These are phyloP conservation scores for Coleophora deauratella DNA, from an alignment of 2,888 invertebrate species.

Conservation along the genomic window DNA sequence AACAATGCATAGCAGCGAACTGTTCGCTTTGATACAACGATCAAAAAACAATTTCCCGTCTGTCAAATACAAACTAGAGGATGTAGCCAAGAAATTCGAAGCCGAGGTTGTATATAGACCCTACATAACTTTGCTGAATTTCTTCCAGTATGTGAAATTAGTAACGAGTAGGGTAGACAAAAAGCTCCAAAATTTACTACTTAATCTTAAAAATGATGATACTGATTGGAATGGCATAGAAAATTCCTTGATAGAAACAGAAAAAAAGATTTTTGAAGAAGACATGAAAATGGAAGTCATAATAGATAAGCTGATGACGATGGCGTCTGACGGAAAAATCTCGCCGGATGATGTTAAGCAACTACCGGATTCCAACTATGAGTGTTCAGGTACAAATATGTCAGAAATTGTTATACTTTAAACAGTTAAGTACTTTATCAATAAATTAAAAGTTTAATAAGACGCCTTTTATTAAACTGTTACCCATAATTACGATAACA, in stretches of 20 bases:
- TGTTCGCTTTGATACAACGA: conserved; percentile 16
- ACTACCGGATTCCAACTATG: too few relatives aligned
- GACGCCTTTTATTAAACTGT: too few relatives aligned
- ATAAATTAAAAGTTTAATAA: too few relatives aligned
- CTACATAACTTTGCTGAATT: conserved; percentile 4
- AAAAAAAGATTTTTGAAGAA: neutral
- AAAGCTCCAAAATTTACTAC: neutral
- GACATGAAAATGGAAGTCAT: conserved; percentile 1
- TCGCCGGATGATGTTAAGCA: neutral
- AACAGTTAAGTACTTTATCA: too few relatives aligned
- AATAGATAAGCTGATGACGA: conserved; percentile 1
- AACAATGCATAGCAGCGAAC: conserved; percentile 15
- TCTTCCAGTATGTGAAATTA: conserved; percentile 1
- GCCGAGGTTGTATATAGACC: conserved; percentile 13
- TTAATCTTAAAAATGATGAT: neutral
- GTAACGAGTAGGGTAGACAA: neutral
- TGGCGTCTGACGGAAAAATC: neutral
- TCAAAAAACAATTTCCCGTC: conserved; percentile 2
- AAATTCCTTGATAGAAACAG: neutral
- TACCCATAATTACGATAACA: too few relatives aligned
- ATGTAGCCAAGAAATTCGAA: conserved; percentile 8
- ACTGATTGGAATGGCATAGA: neutral
- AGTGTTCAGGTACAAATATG: too few relatives aligned
- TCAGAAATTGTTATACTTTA: too few relatives aligned
- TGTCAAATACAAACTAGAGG: conserved; percentile 4